Base-by-base conservation (phyloP, 2,888 invertebrate species). In the Megaustenia siamemsis region DNA sequence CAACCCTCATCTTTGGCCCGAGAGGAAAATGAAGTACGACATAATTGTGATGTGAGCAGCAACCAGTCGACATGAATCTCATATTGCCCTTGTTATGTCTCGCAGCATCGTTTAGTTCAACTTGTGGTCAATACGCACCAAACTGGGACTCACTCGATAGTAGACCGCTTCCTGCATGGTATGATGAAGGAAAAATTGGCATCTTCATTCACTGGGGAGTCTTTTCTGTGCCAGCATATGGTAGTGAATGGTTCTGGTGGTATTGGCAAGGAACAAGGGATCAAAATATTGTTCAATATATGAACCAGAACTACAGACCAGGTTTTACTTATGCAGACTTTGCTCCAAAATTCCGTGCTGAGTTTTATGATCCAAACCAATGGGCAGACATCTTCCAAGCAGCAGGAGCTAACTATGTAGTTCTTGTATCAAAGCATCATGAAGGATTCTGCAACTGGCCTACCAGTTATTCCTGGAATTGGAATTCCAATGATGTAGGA, bases 291-390 rank as follows among this genome's bases (percentile, higher is more conserved):
- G 89, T 91, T 4, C 87, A 90, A 21, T 98, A 96, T 92, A 97
- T 98, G 97, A 93, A 95, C 49, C 95, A 96, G 68, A 97, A 97
- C 92, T 98, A 97, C 93, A 96, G 96, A 79, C 97, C 97, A 2
- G 95, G 95, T 78, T 98, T 97, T 91, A 96, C 97, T 0, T 99
- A 99, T 94, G 97, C 98, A 92, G 97, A 98, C 84, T 98, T 99
- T 94, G 98, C 96, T 0, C 95, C 95, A 35, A 75, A 97, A 92
- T 98, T 99, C 90, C 97, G 96, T 18, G 89, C 98, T 0, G 97
- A 98, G 93, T 97, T 98, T 91, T 99, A 96, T 92, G 95, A 98
- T 93, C 96, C 98, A 0, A 94, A 95, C 0, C 95, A 96, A 90
- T 99, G 98, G 98, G 97, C 97, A 0, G 94, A 96, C 81, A 94